Conservation (phyloP, 2,888 invertebrate genomes). For the Hymenopus coronatus region DNA sequence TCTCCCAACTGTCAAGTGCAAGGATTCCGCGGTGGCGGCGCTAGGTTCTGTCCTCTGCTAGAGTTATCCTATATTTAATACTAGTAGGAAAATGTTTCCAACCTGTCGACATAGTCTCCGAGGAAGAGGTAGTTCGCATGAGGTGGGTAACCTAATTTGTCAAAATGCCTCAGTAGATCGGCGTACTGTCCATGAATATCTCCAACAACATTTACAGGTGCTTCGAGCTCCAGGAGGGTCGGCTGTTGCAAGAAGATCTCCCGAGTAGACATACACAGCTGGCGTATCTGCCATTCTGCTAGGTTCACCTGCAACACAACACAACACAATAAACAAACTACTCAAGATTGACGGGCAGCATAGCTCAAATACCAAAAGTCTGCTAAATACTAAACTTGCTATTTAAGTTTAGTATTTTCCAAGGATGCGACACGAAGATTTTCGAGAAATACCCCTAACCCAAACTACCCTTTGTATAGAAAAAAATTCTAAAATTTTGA, state of each 20-base stretch:
- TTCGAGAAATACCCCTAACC: too few relatives aligned
- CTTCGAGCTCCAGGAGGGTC: conserved; percentile 50
- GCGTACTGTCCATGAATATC: conserved; percentile 55
- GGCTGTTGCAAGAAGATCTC: conserved; percentile 47
- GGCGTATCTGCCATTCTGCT: conserved; percentile 45
- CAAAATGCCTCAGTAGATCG: conserved; percentile 52
- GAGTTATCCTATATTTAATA: not conserved
- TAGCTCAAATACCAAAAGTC: too few relatives aligned
- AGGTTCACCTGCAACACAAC: conserved; percentile 23
- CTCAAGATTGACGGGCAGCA: too few relatives aligned
- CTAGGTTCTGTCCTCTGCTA: not conserved
- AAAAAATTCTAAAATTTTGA: too few relatives aligned
- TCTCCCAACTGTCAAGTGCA: too few relatives aligned
- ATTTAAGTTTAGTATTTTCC: too few relatives aligned
- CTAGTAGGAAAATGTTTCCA: not conserved
- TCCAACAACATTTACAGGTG: conserved; percentile 53
- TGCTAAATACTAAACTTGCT: too few relatives aligned
- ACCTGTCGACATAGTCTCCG: conserved; percentile 56
- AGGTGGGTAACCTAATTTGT: conserved; percentile 52
- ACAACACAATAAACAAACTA: not conserved
- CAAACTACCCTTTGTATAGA: too few relatives aligned
- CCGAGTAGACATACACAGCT: conserved; percentile 45
- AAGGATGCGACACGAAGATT: too few relatives aligned
- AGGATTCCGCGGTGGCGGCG: too few relatives aligned
- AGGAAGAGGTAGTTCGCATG: conserved; percentile 53